Base-by-base conservation (phyloP, 1,140 invertebrate genomes). In the Procambarus clarkii region DNA sequence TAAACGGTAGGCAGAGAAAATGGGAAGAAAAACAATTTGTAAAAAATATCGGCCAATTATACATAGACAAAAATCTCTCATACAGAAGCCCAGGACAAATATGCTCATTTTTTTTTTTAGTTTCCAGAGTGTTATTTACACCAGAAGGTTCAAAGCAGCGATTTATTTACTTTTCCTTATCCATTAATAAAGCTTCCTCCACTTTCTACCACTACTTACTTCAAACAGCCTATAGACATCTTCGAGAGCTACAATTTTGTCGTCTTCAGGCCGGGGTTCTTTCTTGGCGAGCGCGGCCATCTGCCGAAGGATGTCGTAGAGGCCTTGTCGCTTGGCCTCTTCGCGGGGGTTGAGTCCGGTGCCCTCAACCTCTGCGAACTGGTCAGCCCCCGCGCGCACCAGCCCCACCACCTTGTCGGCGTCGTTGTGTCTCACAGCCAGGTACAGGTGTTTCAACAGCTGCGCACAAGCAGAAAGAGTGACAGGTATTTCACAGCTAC, bases 371-470 rank as follows among this genome's bases (percentile, higher is more conserved):
- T 86, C 87, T 0, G 81, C 86, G 24, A 88, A 88, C 77, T 93
- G 92, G 50, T 93, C 90, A n/a, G 90, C 92, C 3, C 92, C 92
- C 2, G 86, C 90, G 2, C n/a, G 78, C 9, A 93, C 54, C 60
- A 93, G 64, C 2, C 74, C 54, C n/a, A 88, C 86, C 48, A 93
- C 92, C 50, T 91, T 88, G 45, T 92, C 88, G 8, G 34, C 58
- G 34, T 93, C 92, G 60, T 89, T 88, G 81, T 93, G 92, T 8
- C 92, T 79, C 46, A 92, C 92, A 0, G 92, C 92, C 69, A 92
- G 76, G 60, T 92, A 92, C 9, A 92, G 74, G 11, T 87, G 82
- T 24, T 94, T 93, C 21, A 92, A 74, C 18, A 92, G 60, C 92
- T 92, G 85, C 48, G 5, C 7, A 24, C 71, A 54, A 3, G 24